These are phyloP conservation scores for Menura novaehollandiae DNA, from an alignment of 2,113 vertebrate species.

Conservation along the genomic window DNA sequence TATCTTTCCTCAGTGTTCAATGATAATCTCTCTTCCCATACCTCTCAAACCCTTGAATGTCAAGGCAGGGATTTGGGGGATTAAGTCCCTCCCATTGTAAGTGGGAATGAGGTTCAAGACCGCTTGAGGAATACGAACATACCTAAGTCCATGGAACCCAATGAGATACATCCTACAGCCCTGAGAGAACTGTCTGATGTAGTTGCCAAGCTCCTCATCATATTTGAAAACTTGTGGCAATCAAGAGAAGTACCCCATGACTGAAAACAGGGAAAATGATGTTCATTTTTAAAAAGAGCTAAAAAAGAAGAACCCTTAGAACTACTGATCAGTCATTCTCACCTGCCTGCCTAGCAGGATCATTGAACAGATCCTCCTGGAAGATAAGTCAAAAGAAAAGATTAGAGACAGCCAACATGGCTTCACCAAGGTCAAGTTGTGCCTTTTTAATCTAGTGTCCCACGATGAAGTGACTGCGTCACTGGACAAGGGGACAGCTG, in stretches of 20 bases:
- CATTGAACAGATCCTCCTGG: not conserved
- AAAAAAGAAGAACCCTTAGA: not conserved
- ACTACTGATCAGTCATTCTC: not conserved
- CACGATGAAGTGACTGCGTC: rapidly evolving
- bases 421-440: not conserved
- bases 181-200: rapidly evolving
- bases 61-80: not conserved
- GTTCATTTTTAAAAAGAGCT: not conserved
- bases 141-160: rapidly evolving
- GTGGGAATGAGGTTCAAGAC: not conserved
- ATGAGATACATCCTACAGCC: not conserved
- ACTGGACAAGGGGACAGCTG: not conserved
- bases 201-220: not conserved
- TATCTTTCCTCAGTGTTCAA: not conserved
- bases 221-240: not conserved
- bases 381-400: not conserved
- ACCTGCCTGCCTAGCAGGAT: not conserved
- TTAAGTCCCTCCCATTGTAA: not conserved
- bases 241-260: not conserved
- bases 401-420: not conserved
- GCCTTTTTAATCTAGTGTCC: not conserved
- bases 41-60: rapidly evolving
- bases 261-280: not conserved
- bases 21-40: not conserved
- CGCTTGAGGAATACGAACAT: not conserved